phyloP scores from a whole-genome alignment of 2,113 vertebrate species.

The Oreochromis tanganicae region DNA sequence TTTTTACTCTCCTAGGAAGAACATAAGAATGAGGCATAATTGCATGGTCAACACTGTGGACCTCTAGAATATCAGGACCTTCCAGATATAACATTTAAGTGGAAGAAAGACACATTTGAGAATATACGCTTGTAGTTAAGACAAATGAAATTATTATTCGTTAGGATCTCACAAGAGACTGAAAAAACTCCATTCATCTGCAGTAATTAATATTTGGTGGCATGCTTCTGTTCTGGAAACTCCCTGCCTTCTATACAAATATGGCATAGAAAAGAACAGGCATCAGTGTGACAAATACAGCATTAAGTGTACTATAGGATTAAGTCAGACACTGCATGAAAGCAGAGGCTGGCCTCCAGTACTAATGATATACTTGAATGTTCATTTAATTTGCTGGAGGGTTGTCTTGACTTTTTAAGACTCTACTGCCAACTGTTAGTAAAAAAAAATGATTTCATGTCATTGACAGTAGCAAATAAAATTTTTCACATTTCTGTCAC shows the following conservation, averaged over 20 bases:
- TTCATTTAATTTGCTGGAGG: neutral
- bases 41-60: neutral
- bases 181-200: neutral
- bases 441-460: neutral
- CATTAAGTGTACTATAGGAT: neutral
- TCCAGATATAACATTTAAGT: neutral
- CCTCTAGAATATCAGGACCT: neutral
- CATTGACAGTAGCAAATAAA: fast-evolving
- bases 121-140: neutral
- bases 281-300: neutral
- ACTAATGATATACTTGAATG: neutral
- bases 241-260: neutral
- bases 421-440: neutral
- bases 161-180: neutral
- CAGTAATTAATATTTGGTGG: neutral
- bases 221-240: neutral
- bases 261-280: neutral
- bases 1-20: neutral
- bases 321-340: neutral
- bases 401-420: neutral
- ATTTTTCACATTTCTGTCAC: neutral
- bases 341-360: neutral
- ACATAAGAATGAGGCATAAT: neutral
- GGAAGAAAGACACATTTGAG: neutral
- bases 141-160: neutral